These are phyloP conservation scores for Ceratosolen fusciceps DNA, from an alignment of 1,140 invertebrate genomes.

Conservation along the genomic window DNA sequence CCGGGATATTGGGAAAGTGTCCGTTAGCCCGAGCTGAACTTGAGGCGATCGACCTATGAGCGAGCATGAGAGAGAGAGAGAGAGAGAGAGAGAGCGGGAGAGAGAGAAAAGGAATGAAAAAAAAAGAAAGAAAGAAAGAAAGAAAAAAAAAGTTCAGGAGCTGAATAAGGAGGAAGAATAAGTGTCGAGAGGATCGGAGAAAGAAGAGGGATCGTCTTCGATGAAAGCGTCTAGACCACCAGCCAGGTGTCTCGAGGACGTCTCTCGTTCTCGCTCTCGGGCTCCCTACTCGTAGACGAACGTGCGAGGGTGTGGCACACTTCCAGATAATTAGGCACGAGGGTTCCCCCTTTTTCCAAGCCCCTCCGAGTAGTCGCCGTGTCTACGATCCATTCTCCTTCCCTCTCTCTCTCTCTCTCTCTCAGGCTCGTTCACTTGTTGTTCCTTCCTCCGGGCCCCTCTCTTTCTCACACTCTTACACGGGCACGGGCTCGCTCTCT, in stretches of 20 bases:
- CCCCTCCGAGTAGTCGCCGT: slow-evolving; percentile 52
- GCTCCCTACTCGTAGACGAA: not conserved
- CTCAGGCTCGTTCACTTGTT: slow-evolving; percentile 38
- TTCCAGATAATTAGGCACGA: slow-evolving; percentile 62
- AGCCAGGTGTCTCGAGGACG: slow-evolving; percentile 57
- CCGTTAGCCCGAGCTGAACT: too few relatives aligned
- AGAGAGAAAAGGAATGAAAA: too few relatives aligned
- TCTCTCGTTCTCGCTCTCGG: slow-evolving; percentile 29
- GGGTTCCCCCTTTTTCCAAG: slow-evolving; percentile 51
- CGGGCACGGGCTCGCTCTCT: slow-evolving; percentile 18
- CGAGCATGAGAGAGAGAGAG: too few relatives aligned
- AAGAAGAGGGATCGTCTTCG: slow-evolving; percentile 29
- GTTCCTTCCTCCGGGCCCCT: not conserved
- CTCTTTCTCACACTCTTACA: slow-evolving; percentile 25
- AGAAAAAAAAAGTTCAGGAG: too few relatives aligned
- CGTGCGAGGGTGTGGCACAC: slow-evolving; percentile 59
- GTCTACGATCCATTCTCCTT: slow-evolving; percentile 43
- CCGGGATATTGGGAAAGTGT: too few relatives aligned
- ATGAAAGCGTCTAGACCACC: slow-evolving; percentile 56
- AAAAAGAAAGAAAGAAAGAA: too few relatives aligned
- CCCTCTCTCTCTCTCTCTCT: slow-evolving; percentile 10
- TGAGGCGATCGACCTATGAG: too few relatives aligned
- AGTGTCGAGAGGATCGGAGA: slow-evolving; percentile 9
- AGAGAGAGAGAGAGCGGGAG: too few relatives aligned
- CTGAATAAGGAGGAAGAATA: too few relatives aligned